phyloP scores from a whole-genome alignment of 2,113 vertebrate genomes.

The Piliocolobus tephrosceles region DNA sequence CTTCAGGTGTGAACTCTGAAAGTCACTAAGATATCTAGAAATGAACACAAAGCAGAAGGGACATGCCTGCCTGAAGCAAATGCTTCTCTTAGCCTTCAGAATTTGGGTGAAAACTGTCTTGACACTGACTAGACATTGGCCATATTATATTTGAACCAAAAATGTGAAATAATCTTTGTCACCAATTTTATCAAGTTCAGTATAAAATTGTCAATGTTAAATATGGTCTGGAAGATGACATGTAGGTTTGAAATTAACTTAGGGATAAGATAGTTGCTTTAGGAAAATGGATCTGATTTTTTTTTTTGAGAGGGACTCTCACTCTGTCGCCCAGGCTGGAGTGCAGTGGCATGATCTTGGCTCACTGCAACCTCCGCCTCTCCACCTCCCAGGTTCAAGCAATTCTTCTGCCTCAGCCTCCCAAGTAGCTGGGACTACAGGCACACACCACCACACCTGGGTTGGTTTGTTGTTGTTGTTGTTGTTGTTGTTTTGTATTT shows the following conservation, averaged over 20 bases:
- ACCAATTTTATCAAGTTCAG: neutral
- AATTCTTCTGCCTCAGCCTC: too few relatives aligned
- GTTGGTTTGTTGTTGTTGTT: too few relatives aligned
- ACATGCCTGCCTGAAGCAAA: neutral
- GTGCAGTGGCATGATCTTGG: too few relatives aligned
- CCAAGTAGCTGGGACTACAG: too few relatives aligned
- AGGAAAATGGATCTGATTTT: neutral
- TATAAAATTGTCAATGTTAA: neutral
- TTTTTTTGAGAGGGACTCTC: neutral
- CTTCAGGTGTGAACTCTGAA: neutral
- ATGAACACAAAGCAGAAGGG: neutral
- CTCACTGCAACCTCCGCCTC: too few relatives aligned
- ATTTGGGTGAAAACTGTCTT: neutral
- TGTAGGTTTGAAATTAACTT: neutral
- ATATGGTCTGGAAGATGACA: neutral
- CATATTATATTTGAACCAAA: neutral
- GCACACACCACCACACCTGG: too few relatives aligned
- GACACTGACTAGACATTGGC: neutral
- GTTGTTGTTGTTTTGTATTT: too few relatives aligned
- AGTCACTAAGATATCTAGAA: neutral
- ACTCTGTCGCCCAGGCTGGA: too few relatives aligned
- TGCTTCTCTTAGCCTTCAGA: neutral
- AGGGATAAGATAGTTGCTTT: neutral
- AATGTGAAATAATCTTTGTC: neutral
- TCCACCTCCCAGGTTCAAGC: too few relatives aligned